Base-by-base conservation (phyloP, 2,888 invertebrate species). In the Lysandra coridon region DNA sequence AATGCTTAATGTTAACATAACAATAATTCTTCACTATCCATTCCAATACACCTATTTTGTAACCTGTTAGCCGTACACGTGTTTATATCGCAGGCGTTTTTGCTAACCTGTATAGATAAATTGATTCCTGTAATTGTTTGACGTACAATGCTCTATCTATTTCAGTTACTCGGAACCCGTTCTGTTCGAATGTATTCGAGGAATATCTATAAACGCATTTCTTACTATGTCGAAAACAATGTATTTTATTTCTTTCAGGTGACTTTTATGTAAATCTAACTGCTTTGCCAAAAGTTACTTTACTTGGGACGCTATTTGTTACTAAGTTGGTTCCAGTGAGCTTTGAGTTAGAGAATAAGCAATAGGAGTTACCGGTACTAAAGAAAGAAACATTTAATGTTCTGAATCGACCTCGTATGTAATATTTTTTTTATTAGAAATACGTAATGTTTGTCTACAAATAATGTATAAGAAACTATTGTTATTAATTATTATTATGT, bases 191-290 rank as follows among this genome's bases (percentile, higher is more conserved):
- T 74, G 79, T 30, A 12, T 79, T 74, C 79, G 73, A 33, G 74
- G 79, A 79, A 79, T 60, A 79, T 79, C 79, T 79, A 79, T 79
- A 79, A 79, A 79, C 74, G 49, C 74, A 40, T 79, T 79, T 62
- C 74, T 75, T 57, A 79, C 74, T 74, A 74, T 79, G 75, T 75
- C 6, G 60, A 60, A 74, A 79, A 73, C 74, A 74, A 62, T 60
- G 73, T 78, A 73, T 69, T 69, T 78, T 49, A 49, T 49, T 69
- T 49, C 49, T 78, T 69, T 69, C 69, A 69, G 33, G 33, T 17
- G 69, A 37, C 33, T 33, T 69, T 14, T 33, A 37, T 69, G 69
- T 69, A 69, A 69, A 37, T 64, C 64, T 64, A 64, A 69, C 69
- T 69, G 69, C 69, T 12, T 37, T 69, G 69, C 69, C 74, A 44